Base-by-base conservation (phyloP, 2,113 vertebrate genomes). In the Mystacornis crossleyi region DNA sequence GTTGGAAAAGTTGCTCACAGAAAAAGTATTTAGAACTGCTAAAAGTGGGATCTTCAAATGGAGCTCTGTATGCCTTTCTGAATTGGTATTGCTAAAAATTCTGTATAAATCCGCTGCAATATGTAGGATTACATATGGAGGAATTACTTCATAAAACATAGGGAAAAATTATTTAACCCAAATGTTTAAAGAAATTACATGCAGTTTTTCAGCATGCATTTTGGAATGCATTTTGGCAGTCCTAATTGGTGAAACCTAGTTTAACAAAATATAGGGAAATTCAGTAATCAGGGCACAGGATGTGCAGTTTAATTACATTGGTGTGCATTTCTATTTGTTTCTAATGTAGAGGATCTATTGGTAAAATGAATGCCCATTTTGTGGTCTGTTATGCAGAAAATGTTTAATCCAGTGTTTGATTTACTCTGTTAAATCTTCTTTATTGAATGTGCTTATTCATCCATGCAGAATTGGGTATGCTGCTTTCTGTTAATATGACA, bases 381-480 rank as follows among this genome's bases (percentile, higher is more conserved):
- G 97, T 98, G 98, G 98, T 98, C 98, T 97, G 98, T 98, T 98
- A 98, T 98, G 98, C 98, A 98, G 97, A 98, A 98, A 98, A 98
- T 98, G 95, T 98, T 98, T 98, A 98, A 98, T 98, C 96, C 97
- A 95, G 89, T 97, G 96, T 98, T 98, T 98, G 96, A 98, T 98
- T 98, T 98, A 98, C 98, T 98, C 96, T 97, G 97, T 97, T 98
- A 98, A 98, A 98, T 98, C 97, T 98, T 97, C 96, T 96, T 98
- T 98, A 98, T 96, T 98, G 96, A 98, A 98, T 98, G 96, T 93
- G 97, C 62, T 98, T 98, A 98, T 98, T 98, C 98, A 98, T 97
- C 97, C 98, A 85, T 98, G 97, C 70, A 97, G 96, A 98, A 98
- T 97, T 96, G 91, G 96, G 96, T 97, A 97, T 97, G 97, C 96